Conservation (phyloP, 2,888 invertebrate species). For the Ariolimax columbianus region DNA sequence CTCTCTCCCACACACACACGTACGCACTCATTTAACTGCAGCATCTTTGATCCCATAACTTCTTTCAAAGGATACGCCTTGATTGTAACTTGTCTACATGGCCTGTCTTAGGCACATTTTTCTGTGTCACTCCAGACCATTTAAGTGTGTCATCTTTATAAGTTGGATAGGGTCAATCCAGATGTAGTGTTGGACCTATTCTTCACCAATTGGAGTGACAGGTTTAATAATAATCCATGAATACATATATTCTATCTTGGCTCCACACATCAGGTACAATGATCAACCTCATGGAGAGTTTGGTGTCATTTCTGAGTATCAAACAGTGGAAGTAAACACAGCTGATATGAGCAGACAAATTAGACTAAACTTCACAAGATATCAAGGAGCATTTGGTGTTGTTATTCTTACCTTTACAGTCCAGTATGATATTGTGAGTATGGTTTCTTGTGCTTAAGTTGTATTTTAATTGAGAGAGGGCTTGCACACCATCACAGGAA, state of each 20-base stretch:
- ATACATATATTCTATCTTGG: neutral
- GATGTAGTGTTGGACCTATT: too few species aligned
- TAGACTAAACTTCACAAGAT: slow-evolving; percentile 71
- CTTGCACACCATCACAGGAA: neutral
- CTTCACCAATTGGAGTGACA: too few species aligned
- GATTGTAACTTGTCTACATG: too few species aligned
- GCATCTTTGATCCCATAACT: too few species aligned
- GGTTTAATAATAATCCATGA: too few species aligned
- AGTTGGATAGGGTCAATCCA: too few species aligned
- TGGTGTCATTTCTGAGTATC: slow-evolving; percentile 62
- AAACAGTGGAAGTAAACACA: slow-evolving; percentile 66
- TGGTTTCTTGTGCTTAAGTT: neutral
- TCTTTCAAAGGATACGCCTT: too few species aligned
- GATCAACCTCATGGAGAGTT: slow-evolving; percentile 77
- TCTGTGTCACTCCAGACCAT: too few species aligned
- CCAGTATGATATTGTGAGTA: slow-evolving; percentile 66
- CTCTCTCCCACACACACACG: too few species aligned
- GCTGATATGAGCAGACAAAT: slow-evolving; percentile 68
- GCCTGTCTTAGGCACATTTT: too few species aligned
- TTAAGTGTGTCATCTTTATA: too few species aligned
- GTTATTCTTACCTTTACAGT: slow-evolving; percentile 68
- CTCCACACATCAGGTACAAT: slow-evolving; percentile 69
- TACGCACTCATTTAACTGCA: too few species aligned
- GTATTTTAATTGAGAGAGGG: neutral
- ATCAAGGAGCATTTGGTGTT: slow-evolving; percentile 70